Base-by-base conservation (phyloP, 2,797 vertebrate species). In the Falco naumanni region DNA sequence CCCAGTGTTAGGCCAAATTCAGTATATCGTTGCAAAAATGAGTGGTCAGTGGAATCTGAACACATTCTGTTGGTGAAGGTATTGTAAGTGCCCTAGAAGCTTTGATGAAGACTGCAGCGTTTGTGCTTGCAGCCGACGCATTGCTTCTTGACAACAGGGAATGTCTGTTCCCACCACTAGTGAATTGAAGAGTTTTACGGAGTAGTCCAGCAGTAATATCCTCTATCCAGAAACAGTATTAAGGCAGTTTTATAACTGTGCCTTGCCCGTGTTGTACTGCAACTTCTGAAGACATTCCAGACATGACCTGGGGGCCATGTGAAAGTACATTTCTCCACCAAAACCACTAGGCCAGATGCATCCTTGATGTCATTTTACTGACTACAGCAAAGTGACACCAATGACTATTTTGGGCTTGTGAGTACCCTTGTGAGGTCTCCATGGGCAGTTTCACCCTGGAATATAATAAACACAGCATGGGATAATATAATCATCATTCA, bases 241-340 rank as follows among this genome's bases (percentile, higher is more conserved):
- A 63, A 47, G 31, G 24, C 61, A 63, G 13, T 88, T 94, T 84
- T 76, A 0, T 33, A 71, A 87, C n/a, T 59, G 53, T 87, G 68
- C 18, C 33, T 96, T 20, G 11, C 60, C 53, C 75, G 16, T 84
- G 57, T 53, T 71, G n/a, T 51, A 63, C 59, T 84, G 50, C 31
- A 95, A 2, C 59, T 85, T 89, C 39, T 89, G 51, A 94, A 91
- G 95, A 87, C 83, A 76, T 93, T 91, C 89, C 89, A 93, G 74
- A 41, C 12, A 20, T 86, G 86, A 94, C 94, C 90, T 77, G 29
- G 26, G 28, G 85, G 78, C 90, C 91, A 83, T 47, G 64, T 90
- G 82, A 90, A 91, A 81, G 14, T 84, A 66, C 76, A 50, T 77
- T 37, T 51, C 29, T 82, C 69, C 57, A 71, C 63, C 86, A 64